Evolutionary conservation across 2,888 invertebrate genomes (phyloP), one percentile per base, ranked within the genome.

Genomic region (Linnaemya tessellans): DNA sequence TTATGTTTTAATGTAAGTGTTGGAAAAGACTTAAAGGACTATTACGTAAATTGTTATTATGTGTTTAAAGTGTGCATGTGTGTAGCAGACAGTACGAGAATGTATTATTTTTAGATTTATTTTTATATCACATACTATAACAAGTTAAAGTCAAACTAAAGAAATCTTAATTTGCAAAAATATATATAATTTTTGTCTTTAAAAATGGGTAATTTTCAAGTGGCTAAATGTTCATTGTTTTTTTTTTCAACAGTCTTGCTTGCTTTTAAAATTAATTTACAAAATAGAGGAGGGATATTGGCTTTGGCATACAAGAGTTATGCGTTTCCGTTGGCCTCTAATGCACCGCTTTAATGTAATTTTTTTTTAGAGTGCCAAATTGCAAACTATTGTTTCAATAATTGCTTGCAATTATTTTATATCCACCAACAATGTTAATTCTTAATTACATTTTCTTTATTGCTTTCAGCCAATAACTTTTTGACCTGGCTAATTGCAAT

Each of bases 31-130:
- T 62, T 77, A 78, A 85, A 81, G 68, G 64, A 74, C 68, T 81
- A 65, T 84, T 84, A 81, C 62, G 73, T 46, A 84, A 80, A 80
- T 78, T 78, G 78, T 77, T 82, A 71, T 65, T 65, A 62, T 79
- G 70, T 79, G 70, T 43, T 43, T 62, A 35, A 58, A 20, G 51
- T 54, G 18, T 43, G 20, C 13, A 58, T 65, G 15, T 60, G 30
- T 51, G 56, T 38, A 3, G 10, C 13, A 49, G 30, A 51, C 38
- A 65, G 56, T 67, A 67, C 38, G 7, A 68, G 10, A 18, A 18
- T 68, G 18, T 58, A 60, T 60, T 54, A 0, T 77, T 35, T n/a
- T 51, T 15, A 3, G 22, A 49, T 64, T 68, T 60, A 43, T 7
- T 77, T 35, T 54, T 5, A 3, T 49, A 51, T 65, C 41, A 15